Conservation (phyloP, 2,888 invertebrate species). For the Drosophila koepferae region DNA sequence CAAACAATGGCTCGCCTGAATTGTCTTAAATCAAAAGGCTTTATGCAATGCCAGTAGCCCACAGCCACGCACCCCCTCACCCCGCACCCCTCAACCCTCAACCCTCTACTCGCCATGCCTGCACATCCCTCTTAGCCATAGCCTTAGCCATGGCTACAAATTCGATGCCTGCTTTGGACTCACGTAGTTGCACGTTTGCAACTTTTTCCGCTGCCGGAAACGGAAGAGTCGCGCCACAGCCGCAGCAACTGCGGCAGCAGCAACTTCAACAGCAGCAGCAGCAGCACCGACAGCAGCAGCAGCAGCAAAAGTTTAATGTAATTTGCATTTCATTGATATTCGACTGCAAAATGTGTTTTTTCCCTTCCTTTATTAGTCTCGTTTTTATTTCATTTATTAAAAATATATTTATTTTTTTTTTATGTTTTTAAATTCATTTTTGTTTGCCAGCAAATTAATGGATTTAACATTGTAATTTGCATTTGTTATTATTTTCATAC, state of each 20-base stretch:
- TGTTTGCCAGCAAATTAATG: constrained; percentile 6
- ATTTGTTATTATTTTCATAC: neutral
- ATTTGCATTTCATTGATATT: constrained; percentile 70
- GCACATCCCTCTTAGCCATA: neutral
- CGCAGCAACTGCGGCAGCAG: constrained; percentile 27
- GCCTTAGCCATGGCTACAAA: constrained; percentile 3
- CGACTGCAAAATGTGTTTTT: constrained; percentile 31
- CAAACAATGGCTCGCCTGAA: constrained; percentile 48
- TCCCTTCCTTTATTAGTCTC: constrained; percentile 10
- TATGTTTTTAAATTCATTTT: neutral
- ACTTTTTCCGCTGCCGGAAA: constrained; percentile 66
- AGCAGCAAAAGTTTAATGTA: constrained; percentile 53
- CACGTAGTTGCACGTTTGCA: constrained; percentile 62
- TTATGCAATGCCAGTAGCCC: constrained; percentile 15
- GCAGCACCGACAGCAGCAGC: constrained; percentile 17
- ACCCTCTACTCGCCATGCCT: too few relatives aligned
- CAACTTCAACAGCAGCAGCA: constrained; percentile 18
- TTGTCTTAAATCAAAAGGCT: constrained; percentile 48
- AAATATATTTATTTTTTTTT: neutral
- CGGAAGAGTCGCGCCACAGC: constrained; percentile 47
- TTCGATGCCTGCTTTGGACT: constrained; percentile 29
- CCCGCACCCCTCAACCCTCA: neutral
- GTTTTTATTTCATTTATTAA: constrained; percentile 7
- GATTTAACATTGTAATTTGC: constrained; percentile 6
- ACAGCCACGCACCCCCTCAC: neutral